A percentile compares a stretch with the other conserved stretches of the same genome.
These are phyloP conservation scores for Oncorhynchus tshawytscha DNA, from an alignment of 2,113 vertebrate genomes.

Conservation along the genomic window DNA sequence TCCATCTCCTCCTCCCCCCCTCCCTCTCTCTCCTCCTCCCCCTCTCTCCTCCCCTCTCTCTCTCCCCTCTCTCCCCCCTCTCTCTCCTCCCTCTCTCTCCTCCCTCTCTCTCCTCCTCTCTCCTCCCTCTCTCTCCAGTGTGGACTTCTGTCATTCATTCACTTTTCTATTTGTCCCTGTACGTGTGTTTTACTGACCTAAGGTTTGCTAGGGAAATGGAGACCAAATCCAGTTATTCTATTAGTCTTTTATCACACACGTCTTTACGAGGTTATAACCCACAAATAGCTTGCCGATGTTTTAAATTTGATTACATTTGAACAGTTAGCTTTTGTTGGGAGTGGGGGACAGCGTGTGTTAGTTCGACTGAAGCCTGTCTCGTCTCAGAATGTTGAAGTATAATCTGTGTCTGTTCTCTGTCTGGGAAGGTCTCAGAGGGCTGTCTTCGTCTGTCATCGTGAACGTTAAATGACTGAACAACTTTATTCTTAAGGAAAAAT, in stretches of 20 bases:
- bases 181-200: conserved; percentile 9
- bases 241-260: conserved; percentile 4
- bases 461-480: no score
- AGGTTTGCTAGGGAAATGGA: conserved; percentile 30
- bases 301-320: background rate
- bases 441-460: background rate
- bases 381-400: background rate
- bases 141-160: conserved; percentile 1
- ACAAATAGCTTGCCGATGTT: background rate
- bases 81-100: no score
- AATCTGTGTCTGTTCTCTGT: background rate
- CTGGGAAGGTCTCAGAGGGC: background rate
- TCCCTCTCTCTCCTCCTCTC: no score
- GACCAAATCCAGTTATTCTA: conserved; percentile 25
- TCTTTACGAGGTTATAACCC: background rate
- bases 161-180: conserved; percentile 2
- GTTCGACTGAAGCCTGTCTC: no score
- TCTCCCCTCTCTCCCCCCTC: fast-evolving
- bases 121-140: background rate
- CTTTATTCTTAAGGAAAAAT: background rate
- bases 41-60: no score
- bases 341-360: background rate
- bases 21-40: background rate
- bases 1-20: fast-evolving
- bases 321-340: background rate